phyloP scores from a whole-genome alignment of 2,797 vertebrate genomes.

The Borostomias antarcticus region DNA sequence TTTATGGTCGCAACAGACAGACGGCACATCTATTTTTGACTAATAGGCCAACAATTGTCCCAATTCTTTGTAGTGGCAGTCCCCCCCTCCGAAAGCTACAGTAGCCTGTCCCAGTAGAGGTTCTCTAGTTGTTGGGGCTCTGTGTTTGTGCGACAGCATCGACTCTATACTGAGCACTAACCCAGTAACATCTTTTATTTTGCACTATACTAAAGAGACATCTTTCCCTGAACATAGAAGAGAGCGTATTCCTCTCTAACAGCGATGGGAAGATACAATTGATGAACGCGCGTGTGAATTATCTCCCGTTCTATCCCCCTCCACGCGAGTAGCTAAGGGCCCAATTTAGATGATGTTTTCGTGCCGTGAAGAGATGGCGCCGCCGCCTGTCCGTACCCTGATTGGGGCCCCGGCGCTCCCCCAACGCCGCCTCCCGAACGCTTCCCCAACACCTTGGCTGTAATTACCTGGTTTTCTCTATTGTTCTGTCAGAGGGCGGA shows the following conservation, averaged over 20 bases:
- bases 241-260: no score
- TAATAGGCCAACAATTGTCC: slow-evolving; percentile 72
- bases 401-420: slow-evolving; percentile 44
- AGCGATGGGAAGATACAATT: no score
- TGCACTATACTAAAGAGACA: no score
- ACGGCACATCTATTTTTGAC: slow-evolving; percentile 70
- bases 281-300: no score
- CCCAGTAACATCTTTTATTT: slow-evolving; percentile 5
- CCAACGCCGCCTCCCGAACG: slow-evolving; percentile 64
- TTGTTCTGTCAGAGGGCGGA: slow-evolving; percentile 58
- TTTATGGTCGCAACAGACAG: slow-evolving; percentile 70
- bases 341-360: slow-evolving; percentile 35
- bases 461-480: slow-evolving; percentile 77
- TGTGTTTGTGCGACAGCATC: slow-evolving; percentile 32
- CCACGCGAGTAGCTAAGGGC: slow-evolving; percentile 19
- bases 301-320: no score
- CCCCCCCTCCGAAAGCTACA: slow-evolving; percentile 60
- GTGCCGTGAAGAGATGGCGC: slow-evolving; percentile 35
- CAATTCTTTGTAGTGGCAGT: slow-evolving; percentile 61
- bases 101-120: slow-evolving; percentile 61
- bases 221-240: no score
- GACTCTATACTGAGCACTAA: not conserved
- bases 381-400: slow-evolving; percentile 48
- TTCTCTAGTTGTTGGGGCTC: slow-evolving; percentile 33
- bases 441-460: slow-evolving; percentile 61